These are phyloP conservation scores for Baryphthengus martii DNA, from an alignment of 2,113 vertebrate genomes.

Conservation along the genomic window DNA sequence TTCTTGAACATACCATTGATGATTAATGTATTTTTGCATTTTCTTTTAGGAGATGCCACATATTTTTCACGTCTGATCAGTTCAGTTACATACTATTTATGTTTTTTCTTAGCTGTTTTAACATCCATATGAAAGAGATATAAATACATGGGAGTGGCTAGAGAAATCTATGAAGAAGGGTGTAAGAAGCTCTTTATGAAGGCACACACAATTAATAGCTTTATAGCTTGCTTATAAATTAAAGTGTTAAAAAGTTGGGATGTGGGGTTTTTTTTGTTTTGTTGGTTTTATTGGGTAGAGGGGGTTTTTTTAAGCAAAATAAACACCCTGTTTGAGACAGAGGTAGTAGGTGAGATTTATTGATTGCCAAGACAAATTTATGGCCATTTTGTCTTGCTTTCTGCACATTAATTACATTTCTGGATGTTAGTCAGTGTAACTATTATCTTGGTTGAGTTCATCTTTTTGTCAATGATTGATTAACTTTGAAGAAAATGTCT, in stretches of 20 bases:
- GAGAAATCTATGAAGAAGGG: not conserved
- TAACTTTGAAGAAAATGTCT: not conserved
- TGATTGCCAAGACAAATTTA: not conserved
- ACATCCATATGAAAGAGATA: not conserved
- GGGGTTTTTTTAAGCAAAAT: not conserved
- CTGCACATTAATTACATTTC: not conserved
- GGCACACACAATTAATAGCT: not conserved
- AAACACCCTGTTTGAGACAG: not conserved
- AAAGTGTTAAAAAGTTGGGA: not conserved
- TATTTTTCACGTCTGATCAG: not conserved
- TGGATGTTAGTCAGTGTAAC: not conserved
- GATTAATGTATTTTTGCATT: not conserved
- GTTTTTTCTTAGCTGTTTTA: not conserved
- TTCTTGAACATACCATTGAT: not conserved
- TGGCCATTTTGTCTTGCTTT: not conserved
- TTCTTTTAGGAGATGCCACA: not conserved
- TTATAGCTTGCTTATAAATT: not conserved
- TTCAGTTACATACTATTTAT: not conserved
- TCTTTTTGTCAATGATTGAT: not conserved
- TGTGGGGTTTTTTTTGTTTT: not conserved
- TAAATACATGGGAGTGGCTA: not conserved
- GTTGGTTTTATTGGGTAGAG: too few relatives aligned
- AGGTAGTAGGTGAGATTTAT: not conserved
- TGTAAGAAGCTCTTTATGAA: not conserved
- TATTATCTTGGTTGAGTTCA: not conserved